Base-by-base conservation (phyloP, 2,888 invertebrate genomes). In the Pristionchus japonicus region DNA sequence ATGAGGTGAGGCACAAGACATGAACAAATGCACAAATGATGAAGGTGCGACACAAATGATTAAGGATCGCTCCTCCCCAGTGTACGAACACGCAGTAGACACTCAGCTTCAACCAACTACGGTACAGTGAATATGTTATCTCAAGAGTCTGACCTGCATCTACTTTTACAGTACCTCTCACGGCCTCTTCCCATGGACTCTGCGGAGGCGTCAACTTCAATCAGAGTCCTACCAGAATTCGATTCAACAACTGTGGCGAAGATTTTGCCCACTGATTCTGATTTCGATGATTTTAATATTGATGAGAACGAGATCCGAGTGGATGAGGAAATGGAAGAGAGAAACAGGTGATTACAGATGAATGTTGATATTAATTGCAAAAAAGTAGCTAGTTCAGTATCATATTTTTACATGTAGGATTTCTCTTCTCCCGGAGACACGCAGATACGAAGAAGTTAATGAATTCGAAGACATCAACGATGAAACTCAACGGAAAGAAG, bases 71-170 rank as follows among this genome's bases (percentile, higher is more conserved):
- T 49, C 52, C 11, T 82, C 82, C 0, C 85, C 64, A 23, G 17
- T 64, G 1, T 85, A 85, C 64, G 61, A 61, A 17, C 85, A 85
- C 43, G 85, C 61, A 0, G 85, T 85, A n/a, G 85, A 85, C 85
- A 64, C 85, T 1, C 85, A 85, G 11, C 85, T 85, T 0, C 43
- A 83, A 17, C 82, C 49, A 15, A 83, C 82, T 31, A 83, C 49
- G 31, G 82, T 83, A 37, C 23, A 49, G 11, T 61, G 61, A 61
- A 1, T 27, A 27, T 23, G 6, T 2, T 61, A 61, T 7, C 27
- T 20, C 52, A 20, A 52, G 1, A 49, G 17, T 7, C 17, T 20
- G 52, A 52, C 52, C 52, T 52, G 23, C 52, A 49, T 13, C 13
- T 17, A 61, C 23, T 27, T 4, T 15, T 70, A 1, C 37, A 34